phyloP scores from a whole-genome alignment of 1,140 invertebrate genomes.

The Pygmarrhopalites habei region DNA sequence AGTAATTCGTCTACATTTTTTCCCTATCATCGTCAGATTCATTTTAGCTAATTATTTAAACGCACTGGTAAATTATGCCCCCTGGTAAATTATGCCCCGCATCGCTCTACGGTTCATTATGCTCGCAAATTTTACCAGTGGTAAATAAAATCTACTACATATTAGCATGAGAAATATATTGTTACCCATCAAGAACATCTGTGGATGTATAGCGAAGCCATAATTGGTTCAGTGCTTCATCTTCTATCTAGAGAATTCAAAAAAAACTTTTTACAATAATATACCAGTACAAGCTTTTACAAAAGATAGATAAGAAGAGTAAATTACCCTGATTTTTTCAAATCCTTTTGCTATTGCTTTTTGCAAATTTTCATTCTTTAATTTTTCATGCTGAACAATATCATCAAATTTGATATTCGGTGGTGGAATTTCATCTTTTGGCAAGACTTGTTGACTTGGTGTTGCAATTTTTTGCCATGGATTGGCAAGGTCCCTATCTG shows the following conservation, averaged over 20 bases:
- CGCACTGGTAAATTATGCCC: no score
- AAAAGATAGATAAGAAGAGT: background rate
- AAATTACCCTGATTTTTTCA: slow-evolving; percentile 6
- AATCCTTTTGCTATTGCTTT: slow-evolving; percentile 21
- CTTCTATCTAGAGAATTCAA: slow-evolving; percentile 18
- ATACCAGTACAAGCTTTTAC: background rate
- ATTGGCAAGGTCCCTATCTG: background rate
- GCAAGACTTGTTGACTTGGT: background rate
- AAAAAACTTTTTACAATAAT: slow-evolving; percentile 1
- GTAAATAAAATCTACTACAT: no score
- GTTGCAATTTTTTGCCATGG: background rate
- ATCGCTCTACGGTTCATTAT: no score
- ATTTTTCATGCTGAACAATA: slow-evolving; percentile 25
- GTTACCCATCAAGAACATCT: slow-evolving; percentile 16
- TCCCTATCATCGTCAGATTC: no score
- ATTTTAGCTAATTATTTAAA: no score
- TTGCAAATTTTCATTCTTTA: slow-evolving; percentile 23
- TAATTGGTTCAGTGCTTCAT: slow-evolving; percentile 26
- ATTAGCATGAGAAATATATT: no score
- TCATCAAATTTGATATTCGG: slow-evolving; percentile 9
- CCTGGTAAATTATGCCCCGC: no score
- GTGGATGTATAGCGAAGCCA: slow-evolving; percentile 5
- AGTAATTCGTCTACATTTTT: background rate
- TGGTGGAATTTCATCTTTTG: background rate
- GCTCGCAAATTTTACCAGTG: no score